phyloP scores from a whole-genome alignment of 2,113 vertebrate genomes.

The Ictalurus furcatus region DNA sequence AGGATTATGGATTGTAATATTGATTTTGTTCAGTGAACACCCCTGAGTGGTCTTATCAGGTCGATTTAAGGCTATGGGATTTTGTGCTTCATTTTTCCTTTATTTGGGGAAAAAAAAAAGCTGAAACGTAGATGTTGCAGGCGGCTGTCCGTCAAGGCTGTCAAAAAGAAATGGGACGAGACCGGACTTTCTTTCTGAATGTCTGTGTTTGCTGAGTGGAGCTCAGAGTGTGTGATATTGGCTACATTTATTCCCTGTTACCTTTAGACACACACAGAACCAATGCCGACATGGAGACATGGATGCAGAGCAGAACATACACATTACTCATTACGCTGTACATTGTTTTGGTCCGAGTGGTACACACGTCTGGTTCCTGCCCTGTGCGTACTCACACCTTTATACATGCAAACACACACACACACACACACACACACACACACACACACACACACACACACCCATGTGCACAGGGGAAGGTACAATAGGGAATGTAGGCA shows the following conservation, averaged over 20 bases:
- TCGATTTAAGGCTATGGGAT: constrained; percentile 44
- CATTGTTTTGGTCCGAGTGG: not conserved
- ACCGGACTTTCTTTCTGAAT: not conserved
- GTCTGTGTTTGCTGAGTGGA: not conserved
- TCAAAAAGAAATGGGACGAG: not conserved
- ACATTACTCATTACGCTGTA: not conserved
- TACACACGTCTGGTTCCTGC: not conserved
- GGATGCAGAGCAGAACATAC: not conserved
- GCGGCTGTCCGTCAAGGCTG: constrained; percentile 31
- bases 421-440: constrained; percentile 51
- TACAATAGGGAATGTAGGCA: constrained; percentile 10
- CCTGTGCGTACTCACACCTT: constrained; percentile 14
- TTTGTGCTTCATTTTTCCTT: constrained; percentile 41
- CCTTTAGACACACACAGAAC: not conserved
- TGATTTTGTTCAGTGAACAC: constrained; percentile 46
- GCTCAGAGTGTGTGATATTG: not conserved
- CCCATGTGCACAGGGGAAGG: not conserved
- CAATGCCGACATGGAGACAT: not conserved
- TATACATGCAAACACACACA: constrained; percentile 44
- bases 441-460: constrained; percentile 41
- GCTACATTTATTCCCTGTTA: not conserved
- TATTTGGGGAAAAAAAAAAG: constrained; percentile 15
- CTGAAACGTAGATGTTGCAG: not conserved
- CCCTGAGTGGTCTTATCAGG: constrained; percentile 39
- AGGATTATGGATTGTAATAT: constrained; percentile 52